phyloP scores from a whole-genome alignment of 2,888 invertebrate species.

The Stictocephala bisonia region DNA sequence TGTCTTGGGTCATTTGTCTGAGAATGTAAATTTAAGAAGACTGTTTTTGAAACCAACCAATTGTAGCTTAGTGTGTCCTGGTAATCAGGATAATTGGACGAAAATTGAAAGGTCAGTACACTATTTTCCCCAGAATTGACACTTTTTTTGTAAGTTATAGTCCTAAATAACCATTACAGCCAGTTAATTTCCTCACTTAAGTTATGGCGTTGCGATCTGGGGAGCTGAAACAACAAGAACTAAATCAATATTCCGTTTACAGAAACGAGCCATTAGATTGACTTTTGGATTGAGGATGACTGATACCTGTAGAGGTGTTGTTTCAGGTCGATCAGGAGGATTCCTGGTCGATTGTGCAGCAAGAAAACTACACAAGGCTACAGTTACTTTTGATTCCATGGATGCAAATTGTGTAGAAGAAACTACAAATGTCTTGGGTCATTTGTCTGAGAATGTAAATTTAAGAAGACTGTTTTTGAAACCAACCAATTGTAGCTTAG shows the following conservation, averaged over 20 bases:
- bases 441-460: slow-evolving; percentile 63
- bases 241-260: no score
- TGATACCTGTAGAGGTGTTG: no score
- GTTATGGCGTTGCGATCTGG: no score
- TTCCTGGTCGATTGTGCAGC: slow-evolving; percentile 64
- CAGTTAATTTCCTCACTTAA: no score
- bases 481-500: slow-evolving; percentile 62
- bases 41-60: slow-evolving; percentile 63
- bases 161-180: no score
- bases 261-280: no score
- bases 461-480: slow-evolving; percentile 64
- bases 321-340: no score
- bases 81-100: slow-evolving; percentile 53
- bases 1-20: slow-evolving; percentile 63
- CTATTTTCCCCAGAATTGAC: no score
- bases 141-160: no score
- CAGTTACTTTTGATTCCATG: slow-evolving; percentile 64
- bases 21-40: slow-evolving; percentile 63
- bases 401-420: slow-evolving; percentile 61
- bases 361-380: slow-evolving; percentile 64
- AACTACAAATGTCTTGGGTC: slow-evolving; percentile 62
- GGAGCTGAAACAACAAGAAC: no score
- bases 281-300: no score
- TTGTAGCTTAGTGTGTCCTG: slow-evolving; percentile 62
- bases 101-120: slow-evolving; percentile 32